Evolutionary conservation across 2,797 vertebrate species (phyloP).

Genomic region (Hyperoplus immaculatus): DNA sequence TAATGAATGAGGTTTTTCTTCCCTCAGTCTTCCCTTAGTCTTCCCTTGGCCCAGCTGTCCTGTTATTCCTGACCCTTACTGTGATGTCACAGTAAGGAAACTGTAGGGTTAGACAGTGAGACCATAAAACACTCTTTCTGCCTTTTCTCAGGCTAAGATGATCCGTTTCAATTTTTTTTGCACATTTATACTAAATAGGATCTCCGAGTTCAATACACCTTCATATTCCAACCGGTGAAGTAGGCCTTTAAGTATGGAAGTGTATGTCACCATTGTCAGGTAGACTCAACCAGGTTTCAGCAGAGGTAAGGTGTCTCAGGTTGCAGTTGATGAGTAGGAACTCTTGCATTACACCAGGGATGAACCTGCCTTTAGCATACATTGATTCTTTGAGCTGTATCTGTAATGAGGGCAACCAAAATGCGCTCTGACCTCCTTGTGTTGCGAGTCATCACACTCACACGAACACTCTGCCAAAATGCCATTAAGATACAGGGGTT

Average conservation of each 20-base stretch:
- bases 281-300: neutral
- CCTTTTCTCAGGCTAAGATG: too few relatives aligned
- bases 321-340: neutral
- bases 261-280: neutral
- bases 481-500: constrained; percentile 46
- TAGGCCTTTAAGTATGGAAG: neutral
- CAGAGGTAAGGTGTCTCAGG: neutral
- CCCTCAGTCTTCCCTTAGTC: too few relatives aligned
- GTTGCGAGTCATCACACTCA: constrained; percentile 16
- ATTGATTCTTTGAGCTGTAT: constrained; percentile 8
- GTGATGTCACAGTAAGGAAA: too few relatives aligned
- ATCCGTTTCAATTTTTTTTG: too few relatives aligned
- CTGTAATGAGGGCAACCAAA: constrained; percentile 19
- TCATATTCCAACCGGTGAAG: too few relatives aligned
- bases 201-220: too few relatives aligned
- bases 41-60: too few relatives aligned
- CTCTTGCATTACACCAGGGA: neutral
- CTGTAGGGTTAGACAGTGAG: too few relatives aligned
- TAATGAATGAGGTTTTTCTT: too few relatives aligned
- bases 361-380: neutral
- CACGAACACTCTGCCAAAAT: constrained; percentile 16
- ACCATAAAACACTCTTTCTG: too few relatives aligned
- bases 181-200: too few relatives aligned
- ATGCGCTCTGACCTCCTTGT: neutral
- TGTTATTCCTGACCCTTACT: too few relatives aligned